These are phyloP conservation scores for Ceryle rudis DNA, from an alignment of 2,797 vertebrate species.

Conservation along the genomic window DNA sequence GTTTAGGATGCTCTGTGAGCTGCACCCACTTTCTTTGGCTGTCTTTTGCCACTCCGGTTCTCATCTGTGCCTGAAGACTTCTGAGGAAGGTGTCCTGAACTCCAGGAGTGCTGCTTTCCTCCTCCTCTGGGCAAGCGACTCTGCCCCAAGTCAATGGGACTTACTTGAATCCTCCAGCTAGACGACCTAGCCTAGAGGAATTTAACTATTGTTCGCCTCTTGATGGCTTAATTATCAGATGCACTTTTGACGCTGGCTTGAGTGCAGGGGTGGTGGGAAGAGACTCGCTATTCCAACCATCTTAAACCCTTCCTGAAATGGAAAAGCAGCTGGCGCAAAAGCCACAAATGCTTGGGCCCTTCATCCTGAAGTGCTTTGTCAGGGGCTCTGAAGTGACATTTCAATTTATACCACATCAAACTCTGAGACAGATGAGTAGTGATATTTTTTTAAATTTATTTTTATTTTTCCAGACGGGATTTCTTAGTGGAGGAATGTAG, in stretches of 20 bases:
- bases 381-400: conserved; percentile 1
- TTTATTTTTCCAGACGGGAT: not conserved
- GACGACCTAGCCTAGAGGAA: not conserved
- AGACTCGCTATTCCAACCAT: conserved; percentile 50
- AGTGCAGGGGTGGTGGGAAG: conserved; percentile 41
- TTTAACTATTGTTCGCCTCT: conserved; percentile 27
- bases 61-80: not conserved
- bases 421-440: not conserved
- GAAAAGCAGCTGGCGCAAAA: conserved; percentile 51
- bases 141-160: not conserved
- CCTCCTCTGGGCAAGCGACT: not conserved
- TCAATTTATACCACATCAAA: not conserved
- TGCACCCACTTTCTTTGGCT: not conserved
- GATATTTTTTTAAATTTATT: not conserved
- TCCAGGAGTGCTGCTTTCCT: not conserved
- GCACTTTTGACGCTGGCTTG: conserved; percentile 17
- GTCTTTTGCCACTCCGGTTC: not conserved
- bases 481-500: not conserved
- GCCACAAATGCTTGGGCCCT: conserved; percentile 44
- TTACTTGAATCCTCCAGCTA: not conserved
- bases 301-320: conserved; percentile 56
- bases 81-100: not conserved
- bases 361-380: conserved; percentile 29
- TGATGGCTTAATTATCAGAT: not conserved
- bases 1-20: not conserved